Evolutionary conservation across 2,888 invertebrate genomes (phyloP).

Genomic region (Aphodius granarius): DNA sequence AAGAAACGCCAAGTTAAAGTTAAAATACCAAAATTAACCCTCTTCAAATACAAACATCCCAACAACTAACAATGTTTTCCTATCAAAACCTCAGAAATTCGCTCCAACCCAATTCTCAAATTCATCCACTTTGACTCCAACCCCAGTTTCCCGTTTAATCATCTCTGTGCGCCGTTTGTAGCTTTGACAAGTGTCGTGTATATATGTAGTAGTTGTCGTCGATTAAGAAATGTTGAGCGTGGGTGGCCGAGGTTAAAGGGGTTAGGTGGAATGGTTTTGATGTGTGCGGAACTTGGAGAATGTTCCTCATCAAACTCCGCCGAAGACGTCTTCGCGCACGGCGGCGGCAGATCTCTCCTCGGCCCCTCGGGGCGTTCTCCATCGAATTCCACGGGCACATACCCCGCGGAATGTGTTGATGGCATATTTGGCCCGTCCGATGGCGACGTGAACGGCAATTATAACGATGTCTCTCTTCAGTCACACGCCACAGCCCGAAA

Average conservation of each 20-base stretch:
- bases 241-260: constrained; percentile 35
- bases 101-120: not conserved
- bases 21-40: too few species aligned
- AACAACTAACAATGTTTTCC: not conserved
- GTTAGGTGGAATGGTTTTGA: constrained; percentile 49
- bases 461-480: constrained; percentile 33
- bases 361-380: constrained; percentile 18
- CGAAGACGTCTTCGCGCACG: constrained; percentile 45
- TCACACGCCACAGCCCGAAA: not conserved
- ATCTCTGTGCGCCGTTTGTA: not conserved
- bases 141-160: not conserved
- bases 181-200: not conserved
- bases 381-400: constrained; percentile 49
- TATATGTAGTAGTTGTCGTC: not conserved
- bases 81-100: not conserved
- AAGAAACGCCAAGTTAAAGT: too few species aligned
- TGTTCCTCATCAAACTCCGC: constrained; percentile 40
- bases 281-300: constrained; percentile 51
- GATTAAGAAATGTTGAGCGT: not conserved
- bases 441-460: constrained; percentile 34
- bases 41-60: too few species aligned
- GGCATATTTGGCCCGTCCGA: constrained; percentile 49
- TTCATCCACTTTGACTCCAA: not conserved
- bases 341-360: constrained; percentile 1
- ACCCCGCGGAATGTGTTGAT: constrained; percentile 50